phyloP scores from a whole-genome alignment of 2,888 invertebrate genomes.

The Melangyna quadrimaculata region DNA sequence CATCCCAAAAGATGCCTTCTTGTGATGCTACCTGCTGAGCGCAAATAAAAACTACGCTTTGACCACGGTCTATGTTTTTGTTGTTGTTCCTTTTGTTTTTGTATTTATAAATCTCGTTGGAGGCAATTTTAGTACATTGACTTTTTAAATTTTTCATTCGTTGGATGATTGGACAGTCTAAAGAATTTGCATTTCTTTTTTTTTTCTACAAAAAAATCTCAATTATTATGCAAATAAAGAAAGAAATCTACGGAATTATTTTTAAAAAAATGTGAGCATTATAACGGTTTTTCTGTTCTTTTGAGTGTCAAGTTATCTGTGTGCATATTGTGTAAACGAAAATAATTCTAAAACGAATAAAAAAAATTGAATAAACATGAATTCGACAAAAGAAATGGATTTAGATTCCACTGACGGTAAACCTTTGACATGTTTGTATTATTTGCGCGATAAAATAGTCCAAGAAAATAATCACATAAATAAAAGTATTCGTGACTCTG shows the following conservation, averaged over 20 bases:
- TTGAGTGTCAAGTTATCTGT: conserved; percentile 15
- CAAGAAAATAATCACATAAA: conserved; percentile 67
- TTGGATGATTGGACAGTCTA: conserved; percentile 32
- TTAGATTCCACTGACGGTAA: conserved; percentile 63
- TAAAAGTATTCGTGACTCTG: conserved; percentile 59
- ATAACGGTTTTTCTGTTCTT: conserved; percentile 10
- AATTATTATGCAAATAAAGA: conserved; percentile 13
- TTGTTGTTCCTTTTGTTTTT: neutral
- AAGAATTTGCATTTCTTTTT: conserved; percentile 32
- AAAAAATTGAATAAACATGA: conserved; percentile 43
- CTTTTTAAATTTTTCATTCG: conserved; percentile 67
- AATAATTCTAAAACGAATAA: neutral
- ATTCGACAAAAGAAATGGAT: conserved; percentile 53
- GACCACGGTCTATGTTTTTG: conserved; percentile 2
- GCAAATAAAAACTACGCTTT: conserved; percentile 51
- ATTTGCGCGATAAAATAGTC: conserved; percentile 67
- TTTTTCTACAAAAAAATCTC: neutral
- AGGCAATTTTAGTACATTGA: conserved; percentile 76
- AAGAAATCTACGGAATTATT: neutral
- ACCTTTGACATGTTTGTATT: conserved; percentile 64
- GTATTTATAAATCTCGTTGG: conserved; percentile 62
- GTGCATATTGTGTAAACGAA: conserved; percentile 13
- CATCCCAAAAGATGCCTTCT: conserved; percentile 37
- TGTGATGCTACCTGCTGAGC: neutral
- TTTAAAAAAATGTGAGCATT: conserved; percentile 1